Percentiles rank a stretch among this genome's conserved stretches.
phyloP scores from a whole-genome alignment of 2,113 vertebrate species.

The Gorsachius goisagi region DNA sequence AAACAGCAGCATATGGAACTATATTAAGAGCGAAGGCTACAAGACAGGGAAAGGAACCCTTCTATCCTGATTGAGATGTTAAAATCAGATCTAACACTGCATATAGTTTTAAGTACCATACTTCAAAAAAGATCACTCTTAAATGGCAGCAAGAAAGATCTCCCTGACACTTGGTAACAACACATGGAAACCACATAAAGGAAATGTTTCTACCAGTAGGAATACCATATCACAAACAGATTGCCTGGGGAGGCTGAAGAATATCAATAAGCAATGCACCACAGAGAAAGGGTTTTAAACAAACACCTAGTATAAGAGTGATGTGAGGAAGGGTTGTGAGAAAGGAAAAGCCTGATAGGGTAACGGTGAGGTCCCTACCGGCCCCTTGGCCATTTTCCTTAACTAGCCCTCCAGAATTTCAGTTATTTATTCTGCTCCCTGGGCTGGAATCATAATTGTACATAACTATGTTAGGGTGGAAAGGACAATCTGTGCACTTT shows the following conservation, averaged over 20 bases:
- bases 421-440: neutral
- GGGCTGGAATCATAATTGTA: neutral
- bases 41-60: neutral
- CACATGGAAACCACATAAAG: neutral
- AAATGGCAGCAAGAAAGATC: neutral
- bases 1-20: neutral
- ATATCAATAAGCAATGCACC: neutral
- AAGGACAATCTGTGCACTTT: neutral
- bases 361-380: neutral
- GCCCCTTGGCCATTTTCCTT: accelerated
- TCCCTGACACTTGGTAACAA: neutral
- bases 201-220: neutral
- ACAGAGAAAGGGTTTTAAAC: neutral
- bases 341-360: neutral
- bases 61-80: neutral
- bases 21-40: neutral
- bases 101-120: neutral
- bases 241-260: neutral
- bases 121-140: neutral
- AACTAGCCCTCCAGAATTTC: neutral
- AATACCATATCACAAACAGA: neutral
- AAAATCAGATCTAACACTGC: neutral
- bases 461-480: neutral
- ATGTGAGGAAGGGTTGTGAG: neutral
- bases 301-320: neutral